phyloP scores from a whole-genome alignment of 2,797 vertebrate species.

The Netta rufina region DNA sequence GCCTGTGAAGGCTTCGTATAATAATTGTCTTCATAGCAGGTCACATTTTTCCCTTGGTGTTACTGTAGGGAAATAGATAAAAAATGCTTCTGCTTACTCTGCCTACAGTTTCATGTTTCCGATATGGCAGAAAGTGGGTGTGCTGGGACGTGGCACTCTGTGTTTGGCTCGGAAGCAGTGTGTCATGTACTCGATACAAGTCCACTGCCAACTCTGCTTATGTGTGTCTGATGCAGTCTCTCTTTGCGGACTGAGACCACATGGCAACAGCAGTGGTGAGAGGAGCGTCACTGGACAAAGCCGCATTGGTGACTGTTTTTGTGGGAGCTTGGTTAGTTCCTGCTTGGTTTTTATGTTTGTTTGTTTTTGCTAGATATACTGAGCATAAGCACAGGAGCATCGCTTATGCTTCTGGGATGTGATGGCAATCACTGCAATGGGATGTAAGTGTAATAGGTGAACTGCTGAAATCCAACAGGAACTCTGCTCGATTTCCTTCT shows the following conservation, averaged over 20 bases:
- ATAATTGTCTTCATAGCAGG: not conserved
- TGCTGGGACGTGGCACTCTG: accelerated
- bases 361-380: constrained; percentile 44
- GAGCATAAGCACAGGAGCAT: constrained; percentile 22
- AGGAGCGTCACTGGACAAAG: not conserved
- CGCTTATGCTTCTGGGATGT: not conserved
- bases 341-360: constrained; percentile 1
- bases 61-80: not conserved
- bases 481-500: constrained; percentile 15
- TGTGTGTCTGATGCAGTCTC: not conserved
- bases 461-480: not conserved
- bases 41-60: not conserved
- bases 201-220: not conserved
- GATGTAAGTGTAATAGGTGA: constrained; percentile 13
- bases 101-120: not conserved
- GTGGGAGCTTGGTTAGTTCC: not conserved
- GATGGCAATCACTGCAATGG: constrained; percentile 10
- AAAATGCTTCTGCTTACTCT: not conserved
- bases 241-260: not conserved
- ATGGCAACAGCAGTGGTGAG: accelerated
- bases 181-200: accelerated
- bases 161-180: not conserved
- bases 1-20: not conserved
- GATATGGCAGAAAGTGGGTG: not conserved
- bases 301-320: not conserved